Percentiles rank a stretch among this genome's conserved stretches.
These are phyloP conservation scores for Chiridota heheva DNA, from an alignment of 35 echinoderm and acorn worm genomes.

Conservation along the genomic window DNA sequence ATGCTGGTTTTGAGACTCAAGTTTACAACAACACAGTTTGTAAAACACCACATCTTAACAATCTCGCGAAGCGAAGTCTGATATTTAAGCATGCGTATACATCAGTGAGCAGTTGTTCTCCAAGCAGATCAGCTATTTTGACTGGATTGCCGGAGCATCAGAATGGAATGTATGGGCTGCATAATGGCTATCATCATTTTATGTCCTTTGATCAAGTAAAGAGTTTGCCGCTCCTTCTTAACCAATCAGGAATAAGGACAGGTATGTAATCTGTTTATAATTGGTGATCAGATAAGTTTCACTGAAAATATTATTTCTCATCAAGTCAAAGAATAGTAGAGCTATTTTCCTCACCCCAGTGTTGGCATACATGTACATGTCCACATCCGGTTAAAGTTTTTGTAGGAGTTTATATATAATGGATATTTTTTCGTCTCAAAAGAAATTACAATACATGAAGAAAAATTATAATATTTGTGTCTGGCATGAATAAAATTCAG, in stretches of 20 bases:
- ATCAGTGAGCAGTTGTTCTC: constrained; percentile 76
- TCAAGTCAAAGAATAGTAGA: too few species aligned
- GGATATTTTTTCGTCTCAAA: too few species aligned
- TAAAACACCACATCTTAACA: constrained; percentile 64
- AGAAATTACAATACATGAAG: too few species aligned
- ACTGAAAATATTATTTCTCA: neutral
- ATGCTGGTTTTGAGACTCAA: constrained; percentile 71
- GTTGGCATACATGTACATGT: too few species aligned
- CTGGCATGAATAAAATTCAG: too few species aligned
- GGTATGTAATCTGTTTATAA: too few species aligned
- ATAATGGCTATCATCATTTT: constrained; percentile 54
- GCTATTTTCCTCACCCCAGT: too few species aligned
- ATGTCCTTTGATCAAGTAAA: constrained; percentile 57
- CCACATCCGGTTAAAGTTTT: too few species aligned
- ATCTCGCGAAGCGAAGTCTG: constrained; percentile 48
- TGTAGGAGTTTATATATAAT: too few species aligned
- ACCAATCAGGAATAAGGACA: constrained; percentile 44
- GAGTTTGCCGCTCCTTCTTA: constrained; percentile 52
- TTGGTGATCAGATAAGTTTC: neutral
- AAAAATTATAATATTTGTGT: too few species aligned
- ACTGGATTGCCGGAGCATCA: constrained; percentile 69
- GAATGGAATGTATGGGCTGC: constrained; percentile 64
- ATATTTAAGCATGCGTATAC: constrained; percentile 64
- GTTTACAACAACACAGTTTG: constrained; percentile 74
- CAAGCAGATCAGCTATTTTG: constrained; percentile 66